These are phyloP conservation scores for Augochlora pura DNA, from an alignment of 1,140 invertebrate species.

Conservation along the genomic window DNA sequence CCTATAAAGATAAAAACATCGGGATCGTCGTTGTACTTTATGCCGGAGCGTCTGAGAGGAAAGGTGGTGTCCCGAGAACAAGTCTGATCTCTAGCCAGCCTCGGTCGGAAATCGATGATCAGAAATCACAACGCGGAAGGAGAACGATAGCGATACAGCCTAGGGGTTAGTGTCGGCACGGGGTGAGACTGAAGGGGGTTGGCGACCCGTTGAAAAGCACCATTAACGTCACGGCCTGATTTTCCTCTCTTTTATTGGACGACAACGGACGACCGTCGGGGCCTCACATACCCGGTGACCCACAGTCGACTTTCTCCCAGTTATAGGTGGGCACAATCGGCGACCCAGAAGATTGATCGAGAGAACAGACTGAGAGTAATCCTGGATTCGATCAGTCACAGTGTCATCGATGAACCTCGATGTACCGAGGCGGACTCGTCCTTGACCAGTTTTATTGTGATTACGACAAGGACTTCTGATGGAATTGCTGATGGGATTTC, in stretches of 20 bases:
- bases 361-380: too few relatives aligned
- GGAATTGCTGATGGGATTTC: constrained; percentile 10
- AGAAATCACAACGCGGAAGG: constrained; percentile 25
- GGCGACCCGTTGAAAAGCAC: constrained; percentile 31
- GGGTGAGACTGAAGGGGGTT: too few relatives aligned
- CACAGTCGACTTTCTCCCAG: neutral
- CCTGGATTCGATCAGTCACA: neutral
- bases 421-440: neutral
- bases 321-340: too few relatives aligned
- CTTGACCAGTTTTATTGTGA: neutral
- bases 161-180: neutral
- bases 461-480: neutral
- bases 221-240: constrained; percentile 48
- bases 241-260: constrained; percentile 40
- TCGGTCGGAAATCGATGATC: constrained; percentile 40
- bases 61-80: neutral
- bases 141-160: constrained; percentile 4
- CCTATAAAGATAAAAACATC: constrained; percentile 19
- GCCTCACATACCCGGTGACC: neutral
- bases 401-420: neutral
- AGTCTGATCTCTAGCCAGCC: constrained; percentile 1
- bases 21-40: constrained; percentile 18
- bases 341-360: neutral
- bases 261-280: neutral
- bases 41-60: neutral